Base-by-base conservation (phyloP, 2,888 invertebrate species). In the Polyommatus icarus region DNA sequence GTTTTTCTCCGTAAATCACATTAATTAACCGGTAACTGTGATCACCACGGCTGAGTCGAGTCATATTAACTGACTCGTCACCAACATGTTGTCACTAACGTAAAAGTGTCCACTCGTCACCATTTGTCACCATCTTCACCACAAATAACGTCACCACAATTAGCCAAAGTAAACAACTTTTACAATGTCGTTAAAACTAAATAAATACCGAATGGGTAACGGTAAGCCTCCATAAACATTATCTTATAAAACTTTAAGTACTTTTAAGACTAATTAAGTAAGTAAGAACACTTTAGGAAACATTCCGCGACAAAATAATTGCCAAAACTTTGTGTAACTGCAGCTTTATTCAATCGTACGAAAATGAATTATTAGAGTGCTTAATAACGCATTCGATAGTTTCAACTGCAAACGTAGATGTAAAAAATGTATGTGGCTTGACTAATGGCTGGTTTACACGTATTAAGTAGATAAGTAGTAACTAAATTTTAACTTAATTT, bases 131-230 rank as follows among this genome's bases (percentile, higher is more conserved):
- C 61, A 61, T 15, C 59, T 59, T 59, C 59, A 59, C 59, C 20
- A 59, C 59, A 59, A 59, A 61, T 4, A 24, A 61, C 67, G 12
- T 67, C 29, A 67, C 67, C 67, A 67, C 67, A 67, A 67, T 67
- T 67, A 67, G 6, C 15, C 29, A 29, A 67, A 10, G 29, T 29
- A 67, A 67, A 67, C 67, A 67, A 67, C 29, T 67, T 67, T 32
- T 67, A 67, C 67, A 67, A 67, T 67, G 67, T 67, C 67, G 67
- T 67, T 67, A 67, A 67, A 67, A 67, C 67, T 67, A 67, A 67
- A 67, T 67, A 67, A 67, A 67, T 32, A 32, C 29, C 29, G 6
- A 67, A 67, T 1, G 29, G 15, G 29, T 67, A 67, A 67, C 67
- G 15, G 67, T 67, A 15, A 67, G 67, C 67, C 3, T 24, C 67